Conservation (phyloP, 2,113 vertebrate genomes). For the Micronycteris hirsuta region DNA sequence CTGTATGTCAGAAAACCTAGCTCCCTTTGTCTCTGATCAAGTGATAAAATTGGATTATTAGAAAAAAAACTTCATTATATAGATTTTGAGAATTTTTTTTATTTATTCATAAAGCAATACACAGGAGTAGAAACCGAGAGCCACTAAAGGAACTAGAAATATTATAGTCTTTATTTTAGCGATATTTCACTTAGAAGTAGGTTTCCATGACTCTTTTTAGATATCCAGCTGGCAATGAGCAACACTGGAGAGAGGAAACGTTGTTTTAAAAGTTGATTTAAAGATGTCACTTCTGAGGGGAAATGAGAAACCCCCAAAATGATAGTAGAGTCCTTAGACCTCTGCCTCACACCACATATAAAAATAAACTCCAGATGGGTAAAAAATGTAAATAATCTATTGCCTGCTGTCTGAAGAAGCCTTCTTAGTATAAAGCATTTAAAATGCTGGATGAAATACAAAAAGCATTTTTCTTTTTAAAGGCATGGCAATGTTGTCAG, state of each 20-base stretch:
- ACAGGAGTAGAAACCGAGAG: background rate
- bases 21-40: background rate
- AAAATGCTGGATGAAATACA: slow-evolving; percentile 68
- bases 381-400: slow-evolving; percentile 44
- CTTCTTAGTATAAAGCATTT: slow-evolving; percentile 53
- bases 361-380: slow-evolving; percentile 42
- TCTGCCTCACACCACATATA: slow-evolving; percentile 21
- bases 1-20: background rate
- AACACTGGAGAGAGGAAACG: background rate
- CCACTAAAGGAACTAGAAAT: background rate
- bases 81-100: background rate
- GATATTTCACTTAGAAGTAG: slow-evolving; percentile 29
- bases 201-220: slow-evolving; percentile 41
- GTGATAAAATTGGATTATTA: slow-evolving; percentile 1
- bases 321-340: background rate
- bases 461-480: slow-evolving; percentile 59
- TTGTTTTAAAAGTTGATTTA: slow-evolving; percentile 8
- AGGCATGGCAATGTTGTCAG: slow-evolving; percentile 61
- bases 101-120: slow-evolving; percentile 35
- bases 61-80: background rate
- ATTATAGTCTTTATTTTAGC: slow-evolving; percentile 32
- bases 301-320: background rate
- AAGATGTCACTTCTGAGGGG: background rate
- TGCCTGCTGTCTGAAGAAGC: slow-evolving; percentile 62
- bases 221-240: background rate